Evolutionary conservation across 2,113 vertebrate genomes (phyloP).

Genomic region (Peromyscus polionotus): DNA sequence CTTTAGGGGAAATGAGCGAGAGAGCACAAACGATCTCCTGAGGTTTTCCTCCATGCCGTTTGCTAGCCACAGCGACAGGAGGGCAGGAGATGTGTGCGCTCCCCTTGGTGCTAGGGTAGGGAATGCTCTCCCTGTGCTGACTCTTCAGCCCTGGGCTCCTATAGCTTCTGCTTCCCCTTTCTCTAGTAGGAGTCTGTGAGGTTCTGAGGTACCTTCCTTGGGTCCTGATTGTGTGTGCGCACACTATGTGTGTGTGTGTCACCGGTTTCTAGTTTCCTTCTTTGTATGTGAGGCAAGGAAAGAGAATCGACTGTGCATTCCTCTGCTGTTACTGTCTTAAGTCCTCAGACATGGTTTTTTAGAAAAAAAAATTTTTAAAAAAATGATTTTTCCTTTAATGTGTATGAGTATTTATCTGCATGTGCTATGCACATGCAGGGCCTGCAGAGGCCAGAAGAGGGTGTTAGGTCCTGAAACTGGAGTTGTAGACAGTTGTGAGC

Average conservation of each 20-base stretch:
- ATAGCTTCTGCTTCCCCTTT: background rate
- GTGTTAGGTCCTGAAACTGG: background rate
- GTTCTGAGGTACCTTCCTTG: background rate
- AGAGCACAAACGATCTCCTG: background rate
- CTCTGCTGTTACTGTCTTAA: background rate
- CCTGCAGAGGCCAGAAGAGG: background rate
- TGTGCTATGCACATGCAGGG: background rate
- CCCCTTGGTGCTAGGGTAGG: background rate
- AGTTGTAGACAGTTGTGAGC: background rate
- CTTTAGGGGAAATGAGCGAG: background rate
- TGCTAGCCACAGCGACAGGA: too few relatives aligned
- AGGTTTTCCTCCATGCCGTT: background rate
- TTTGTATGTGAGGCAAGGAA: background rate
- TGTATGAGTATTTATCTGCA: background rate
- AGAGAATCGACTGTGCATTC: background rate
- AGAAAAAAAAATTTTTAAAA: background rate
- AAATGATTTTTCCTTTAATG: background rate
- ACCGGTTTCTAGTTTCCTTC: too few relatives aligned
- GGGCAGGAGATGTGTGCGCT: background rate
- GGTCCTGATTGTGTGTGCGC: background rate
- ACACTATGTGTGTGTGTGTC: background rate
- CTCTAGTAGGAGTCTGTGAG: background rate
- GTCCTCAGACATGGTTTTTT: background rate
- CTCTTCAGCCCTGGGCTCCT: fast-evolving
- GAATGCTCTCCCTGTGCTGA: background rate